Conservation (phyloP, 2,888 invertebrate genomes). For the Dichetophora obliterata region DNA sequence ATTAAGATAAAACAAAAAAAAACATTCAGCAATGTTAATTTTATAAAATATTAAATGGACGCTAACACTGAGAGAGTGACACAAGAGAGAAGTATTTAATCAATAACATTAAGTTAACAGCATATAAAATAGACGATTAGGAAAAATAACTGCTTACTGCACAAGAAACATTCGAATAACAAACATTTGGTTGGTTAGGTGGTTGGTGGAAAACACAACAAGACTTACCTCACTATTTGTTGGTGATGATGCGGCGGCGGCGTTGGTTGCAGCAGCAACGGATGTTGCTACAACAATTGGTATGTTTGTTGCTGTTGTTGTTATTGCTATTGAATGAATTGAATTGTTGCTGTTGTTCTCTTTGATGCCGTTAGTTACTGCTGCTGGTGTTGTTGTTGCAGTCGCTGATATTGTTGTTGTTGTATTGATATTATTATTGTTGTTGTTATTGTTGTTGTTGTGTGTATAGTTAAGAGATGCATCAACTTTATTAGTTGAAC, state of each 20-base stretch:
- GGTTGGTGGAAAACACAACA: slow-evolving; percentile 18
- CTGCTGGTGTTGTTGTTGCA: slow-evolving; percentile 52
- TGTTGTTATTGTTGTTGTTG: slow-evolving; percentile 53
- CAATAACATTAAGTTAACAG: not conserved
- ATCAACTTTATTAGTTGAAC: slow-evolving; percentile 34
- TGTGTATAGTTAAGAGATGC: slow-evolving; percentile 35
- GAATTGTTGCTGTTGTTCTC: slow-evolving; percentile 67
- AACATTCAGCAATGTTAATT: too few relatives aligned
- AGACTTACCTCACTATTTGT: slow-evolving; percentile 53
- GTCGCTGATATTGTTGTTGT: slow-evolving; percentile 51
- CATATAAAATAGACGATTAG: not conserved
- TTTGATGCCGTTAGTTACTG: slow-evolving; percentile 66
- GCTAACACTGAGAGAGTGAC: not conserved
- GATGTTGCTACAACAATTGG: slow-evolving; percentile 60
- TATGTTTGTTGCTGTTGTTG: slow-evolving; percentile 48
- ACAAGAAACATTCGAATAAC: slow-evolving; percentile 6
- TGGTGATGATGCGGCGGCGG: slow-evolving; percentile 44
- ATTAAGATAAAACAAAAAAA: too few relatives aligned
- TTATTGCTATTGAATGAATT: slow-evolving; percentile 52
- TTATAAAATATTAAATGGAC: too few relatives aligned
- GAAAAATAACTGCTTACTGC: not conserved
- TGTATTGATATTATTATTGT: slow-evolving; percentile 50
- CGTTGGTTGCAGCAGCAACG: slow-evolving; percentile 39
- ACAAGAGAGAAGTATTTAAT: not conserved
- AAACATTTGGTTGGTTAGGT: not conserved